These are phyloP conservation scores for Caenorhabditis doughertyi DNA, from an alignment of 2,888 invertebrate genomes.

Conservation along the genomic window DNA sequence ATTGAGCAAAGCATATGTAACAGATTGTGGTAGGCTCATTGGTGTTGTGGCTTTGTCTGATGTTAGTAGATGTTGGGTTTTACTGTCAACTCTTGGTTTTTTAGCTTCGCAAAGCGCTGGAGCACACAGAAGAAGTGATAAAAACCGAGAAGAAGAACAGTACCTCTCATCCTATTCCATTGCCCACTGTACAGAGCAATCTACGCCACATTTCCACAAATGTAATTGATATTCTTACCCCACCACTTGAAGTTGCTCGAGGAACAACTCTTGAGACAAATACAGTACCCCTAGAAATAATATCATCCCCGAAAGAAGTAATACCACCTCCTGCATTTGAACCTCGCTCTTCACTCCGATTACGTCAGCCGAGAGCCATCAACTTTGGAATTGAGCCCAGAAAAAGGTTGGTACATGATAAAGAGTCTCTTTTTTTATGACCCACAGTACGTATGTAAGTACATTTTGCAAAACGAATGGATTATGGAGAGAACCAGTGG, in stretches of 20 bases:
- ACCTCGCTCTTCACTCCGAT: conserved; percentile 48
- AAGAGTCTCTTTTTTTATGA: conserved; percentile 47
- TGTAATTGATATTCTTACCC: conserved; percentile 78
- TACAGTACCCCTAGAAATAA: conserved; percentile 32
- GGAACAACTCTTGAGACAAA: conserved; percentile 62
- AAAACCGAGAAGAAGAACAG: conserved; percentile 60
- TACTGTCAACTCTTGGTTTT: conserved; percentile 17
- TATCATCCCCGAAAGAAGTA: conserved; percentile 50
- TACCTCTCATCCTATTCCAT: background rate
- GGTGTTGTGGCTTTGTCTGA: conserved; percentile 81
- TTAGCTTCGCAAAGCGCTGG: conserved; percentile 71
- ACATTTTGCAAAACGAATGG: conserved; percentile 54
- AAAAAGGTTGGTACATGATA: conserved; percentile 52
- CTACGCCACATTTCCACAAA: conserved; percentile 45
- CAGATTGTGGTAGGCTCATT: conserved; percentile 80
- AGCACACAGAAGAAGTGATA: conserved; percentile 62
- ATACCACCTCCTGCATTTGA: conserved; percentile 51
- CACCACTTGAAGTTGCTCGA: conserved; percentile 74
- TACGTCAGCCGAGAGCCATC: conserved; percentile 38
- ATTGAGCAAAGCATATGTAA: conserved; percentile 80
- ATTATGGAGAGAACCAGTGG: conserved; percentile 35
- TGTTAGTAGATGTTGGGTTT: conserved; percentile 63
- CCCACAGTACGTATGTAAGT: conserved; percentile 45
- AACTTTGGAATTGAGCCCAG: conserved; percentile 56
- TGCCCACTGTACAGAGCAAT: background rate